Evolutionary conservation across 2,797 vertebrate genomes (phyloP).

Genomic region (Danio albolineatus): DNA sequence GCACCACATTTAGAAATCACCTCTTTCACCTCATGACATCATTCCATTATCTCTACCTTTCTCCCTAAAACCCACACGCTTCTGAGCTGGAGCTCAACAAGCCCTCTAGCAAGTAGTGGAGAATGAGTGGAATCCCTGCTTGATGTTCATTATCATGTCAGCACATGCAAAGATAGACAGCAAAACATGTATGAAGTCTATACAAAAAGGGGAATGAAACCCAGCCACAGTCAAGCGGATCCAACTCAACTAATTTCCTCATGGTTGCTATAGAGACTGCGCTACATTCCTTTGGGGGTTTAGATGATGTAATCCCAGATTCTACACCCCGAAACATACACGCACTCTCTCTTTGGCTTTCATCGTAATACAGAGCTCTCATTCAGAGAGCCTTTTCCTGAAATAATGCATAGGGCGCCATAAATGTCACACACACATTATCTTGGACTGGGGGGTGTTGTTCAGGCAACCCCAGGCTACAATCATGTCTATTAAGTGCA

Average conservation of each 20-base stretch:
- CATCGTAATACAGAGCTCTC: slow-evolving; percentile 8
- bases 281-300: slow-evolving; percentile 24
- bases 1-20: background rate
- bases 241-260: slow-evolving; percentile 34
- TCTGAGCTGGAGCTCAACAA: slow-evolving; percentile 23
- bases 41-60: slow-evolving; percentile 28
- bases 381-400: slow-evolving; percentile 24
- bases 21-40: slow-evolving; percentile 15
- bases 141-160: slow-evolving; percentile 13
- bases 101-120: background rate
- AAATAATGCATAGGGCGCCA: background rate
- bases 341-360: background rate
- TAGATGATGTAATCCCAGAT: slow-evolving; percentile 34
- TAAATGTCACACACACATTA: slow-evolving; percentile 18
- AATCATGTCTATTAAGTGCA: background rate
- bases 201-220: slow-evolving; percentile 7
- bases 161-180: background rate
- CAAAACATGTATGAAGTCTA: background rate
- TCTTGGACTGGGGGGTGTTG: background rate
- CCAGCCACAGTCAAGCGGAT: background rate
- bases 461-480: background rate
- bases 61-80: background rate
- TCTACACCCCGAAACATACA: slow-evolving; percentile 27
- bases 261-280: slow-evolving; percentile 54
- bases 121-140: background rate